Evolutionary conservation across 2,888 invertebrate species (phyloP), one percentile per base, ranked within the genome.

Genomic region (Campoplex nolae): DNA sequence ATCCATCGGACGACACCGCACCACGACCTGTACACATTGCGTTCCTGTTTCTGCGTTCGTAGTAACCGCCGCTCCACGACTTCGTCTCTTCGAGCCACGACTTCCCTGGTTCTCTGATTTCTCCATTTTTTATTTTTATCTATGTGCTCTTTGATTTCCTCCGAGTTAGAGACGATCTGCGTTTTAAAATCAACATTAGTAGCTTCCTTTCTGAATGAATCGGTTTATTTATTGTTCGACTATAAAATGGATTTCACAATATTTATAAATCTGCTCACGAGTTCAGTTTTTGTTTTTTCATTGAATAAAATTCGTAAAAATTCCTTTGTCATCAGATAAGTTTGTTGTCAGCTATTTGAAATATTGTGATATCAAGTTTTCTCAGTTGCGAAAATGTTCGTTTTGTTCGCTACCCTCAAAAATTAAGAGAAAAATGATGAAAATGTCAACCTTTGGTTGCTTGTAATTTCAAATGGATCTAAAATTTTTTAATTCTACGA

Each of bases 1-100:
- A 91, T 97, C 98, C 95, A 99, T 97, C 58, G 99, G 99, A 81
- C 99, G 97, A 95, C 99, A 99, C 94, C 99, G 96, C 82, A 99
- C 99, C 90, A 99, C 98, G 89, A 99, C 99, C 95, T 99, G 98
- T 86, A 99, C 99, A 93, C 98, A 97, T 95, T 99, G 94, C 9
- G 94, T 94, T 8, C 89, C 91, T 1, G 90, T 88, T 56, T 93
- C 93, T 3, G 83, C 81, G 62, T 87, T 90, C 89, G 68, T 78
- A 42, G 88, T 67, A 1, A 86, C 28, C 38, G 56, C 76, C 2
- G 88, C 16, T 0, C 70, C 32, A 83, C 85, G 90, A 88, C 84
- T 91, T 90, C 84, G 92, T 91, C 78, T 89, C 84, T 88, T 89
- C 2, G 88, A 86, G 0, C 81, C 62, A 6, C 84, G 81, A n/a